Evolutionary conservation across 2,888 invertebrate genomes (phyloP).

Genomic region (Agrenia bidenticulata): DNA sequence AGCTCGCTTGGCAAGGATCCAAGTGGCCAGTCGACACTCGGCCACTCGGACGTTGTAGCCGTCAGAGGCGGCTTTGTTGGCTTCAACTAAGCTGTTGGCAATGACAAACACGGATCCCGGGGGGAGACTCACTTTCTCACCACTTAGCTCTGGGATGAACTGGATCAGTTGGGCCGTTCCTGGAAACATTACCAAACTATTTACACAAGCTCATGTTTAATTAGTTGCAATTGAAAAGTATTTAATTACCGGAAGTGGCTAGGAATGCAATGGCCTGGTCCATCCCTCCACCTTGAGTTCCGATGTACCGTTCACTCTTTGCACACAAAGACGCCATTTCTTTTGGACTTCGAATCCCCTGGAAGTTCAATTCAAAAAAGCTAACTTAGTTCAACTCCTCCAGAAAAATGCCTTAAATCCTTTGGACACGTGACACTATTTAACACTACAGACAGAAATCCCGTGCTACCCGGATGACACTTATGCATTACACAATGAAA

Average conservation of each 20-base stretch:
- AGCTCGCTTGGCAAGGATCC: slow-evolving; percentile 69
- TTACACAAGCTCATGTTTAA: neutral
- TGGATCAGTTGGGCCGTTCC: slow-evolving; percentile 88
- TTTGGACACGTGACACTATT: no score
- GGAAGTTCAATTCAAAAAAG: no score
- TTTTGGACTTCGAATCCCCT: slow-evolving; percentile 59
- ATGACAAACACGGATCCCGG: slow-evolving; percentile 84
- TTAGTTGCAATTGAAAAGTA: neutral
- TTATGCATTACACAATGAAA: no score
- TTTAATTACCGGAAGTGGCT: slow-evolving; percentile 62
- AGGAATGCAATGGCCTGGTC: slow-evolving; percentile 98
- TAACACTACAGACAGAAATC: no score
- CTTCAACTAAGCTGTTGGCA: slow-evolving; percentile 81
- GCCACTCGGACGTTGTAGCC: slow-evolving; percentile 86
- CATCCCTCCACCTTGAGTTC: slow-evolving; percentile 99
- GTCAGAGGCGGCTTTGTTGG: slow-evolving; percentile 90
- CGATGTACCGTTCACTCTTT: slow-evolving; percentile 87
- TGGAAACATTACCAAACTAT: slow-evolving; percentile 54
- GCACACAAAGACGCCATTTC: slow-evolving; percentile 85
- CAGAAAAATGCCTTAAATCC: no score
- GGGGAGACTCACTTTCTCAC: slow-evolving; percentile 77
- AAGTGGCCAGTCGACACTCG: slow-evolving; percentile 88
- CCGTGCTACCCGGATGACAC: no score
- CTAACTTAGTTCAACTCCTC: no score
- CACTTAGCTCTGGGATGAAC: slow-evolving; percentile 77